A percentile compares a stretch with the other conserved stretches of the same genome.
Evolutionary conservation across 2,113 vertebrate genomes (phyloP).

Genomic region (Oreochromis spilurus): DNA sequence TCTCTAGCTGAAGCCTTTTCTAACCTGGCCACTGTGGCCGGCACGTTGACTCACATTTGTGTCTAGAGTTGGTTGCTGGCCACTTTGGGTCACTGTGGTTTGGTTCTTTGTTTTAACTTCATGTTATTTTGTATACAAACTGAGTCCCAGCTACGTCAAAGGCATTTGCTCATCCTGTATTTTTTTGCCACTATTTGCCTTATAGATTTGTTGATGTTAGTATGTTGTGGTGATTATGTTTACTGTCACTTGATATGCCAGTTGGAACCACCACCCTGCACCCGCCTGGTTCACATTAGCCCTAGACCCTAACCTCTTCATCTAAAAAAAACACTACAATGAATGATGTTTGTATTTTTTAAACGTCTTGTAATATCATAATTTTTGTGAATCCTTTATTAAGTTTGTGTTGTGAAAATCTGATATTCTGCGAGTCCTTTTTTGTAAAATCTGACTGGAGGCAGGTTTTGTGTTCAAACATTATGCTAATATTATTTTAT

Average conservation of each 20-base stretch:
- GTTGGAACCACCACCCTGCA: background rate
- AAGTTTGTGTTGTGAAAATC: background rate
- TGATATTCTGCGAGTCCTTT: background rate
- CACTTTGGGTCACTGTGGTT: background rate
- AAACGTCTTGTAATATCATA: background rate
- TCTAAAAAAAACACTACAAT: background rate
- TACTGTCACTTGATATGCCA: background rate
- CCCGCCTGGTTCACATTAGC: background rate
- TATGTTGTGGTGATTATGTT: background rate
- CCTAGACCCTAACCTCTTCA: background rate
- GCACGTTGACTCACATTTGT: background rate
- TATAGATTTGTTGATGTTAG: background rate
- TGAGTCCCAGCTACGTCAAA: rapidly evolving
- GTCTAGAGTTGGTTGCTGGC: background rate
- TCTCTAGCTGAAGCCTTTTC: background rate
- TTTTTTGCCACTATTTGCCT: background rate
- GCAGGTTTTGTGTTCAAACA: background rate
- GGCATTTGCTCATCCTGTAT: background rate
- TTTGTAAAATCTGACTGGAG: background rate
- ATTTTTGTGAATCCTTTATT: background rate
- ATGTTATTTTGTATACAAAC: background rate
- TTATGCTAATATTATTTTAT: background rate
- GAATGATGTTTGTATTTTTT: background rate
- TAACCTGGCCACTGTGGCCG: rapidly evolving
- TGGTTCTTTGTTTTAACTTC: background rate